Conservation (phyloP, 2,797 vertebrate species). For the Astyanax mexicanus region DNA sequence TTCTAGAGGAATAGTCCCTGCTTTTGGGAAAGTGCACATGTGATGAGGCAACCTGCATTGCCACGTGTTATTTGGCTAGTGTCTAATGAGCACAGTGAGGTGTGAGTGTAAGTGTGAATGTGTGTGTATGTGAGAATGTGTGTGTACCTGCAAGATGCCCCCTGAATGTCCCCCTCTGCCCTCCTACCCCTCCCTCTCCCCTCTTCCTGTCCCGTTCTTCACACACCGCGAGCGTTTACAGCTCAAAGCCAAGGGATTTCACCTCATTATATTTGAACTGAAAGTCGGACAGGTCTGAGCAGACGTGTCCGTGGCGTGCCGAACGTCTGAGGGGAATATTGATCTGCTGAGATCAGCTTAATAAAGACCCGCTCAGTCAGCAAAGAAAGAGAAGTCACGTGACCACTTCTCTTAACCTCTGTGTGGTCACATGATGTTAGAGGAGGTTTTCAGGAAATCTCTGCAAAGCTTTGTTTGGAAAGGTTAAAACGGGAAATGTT, state of each 20-base stretch:
- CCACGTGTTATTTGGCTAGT: slow-evolving; percentile 49
- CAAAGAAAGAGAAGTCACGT: no score
- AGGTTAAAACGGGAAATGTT: slow-evolving; percentile 24
- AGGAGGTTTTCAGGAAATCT: slow-evolving; percentile 18
- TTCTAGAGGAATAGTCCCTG: slow-evolving; percentile 81
- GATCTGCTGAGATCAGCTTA: slow-evolving; percentile 21
- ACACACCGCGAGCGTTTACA: slow-evolving; percentile 62
- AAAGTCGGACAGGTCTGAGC: slow-evolving; percentile 38
- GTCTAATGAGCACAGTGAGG: slow-evolving; percentile 55
- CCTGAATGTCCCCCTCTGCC: slow-evolving; percentile 45
- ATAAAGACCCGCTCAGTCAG: slow-evolving; percentile 39
- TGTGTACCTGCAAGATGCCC: slow-evolving; percentile 22
- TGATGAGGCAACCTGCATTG: slow-evolving; percentile 61
- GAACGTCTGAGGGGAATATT: slow-evolving; percentile 6
- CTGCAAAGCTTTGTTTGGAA: slow-evolving; percentile 11
- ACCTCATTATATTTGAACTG: slow-evolving; percentile 54
- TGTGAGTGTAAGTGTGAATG: slow-evolving; percentile 9
- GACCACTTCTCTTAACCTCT: slow-evolving; percentile 26
- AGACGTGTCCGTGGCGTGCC: background rate
- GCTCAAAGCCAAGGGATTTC: slow-evolving; percentile 63
- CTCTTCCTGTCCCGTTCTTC: no score
- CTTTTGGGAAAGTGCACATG: slow-evolving; percentile 63
- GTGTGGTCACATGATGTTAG: slow-evolving; percentile 24
- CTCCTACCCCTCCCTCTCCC: background rate
- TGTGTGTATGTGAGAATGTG: background rate